These are phyloP conservation scores for Gymnothorax javanicus DNA, from an alignment of 2,797 vertebrate species.

Conservation along the genomic window DNA sequence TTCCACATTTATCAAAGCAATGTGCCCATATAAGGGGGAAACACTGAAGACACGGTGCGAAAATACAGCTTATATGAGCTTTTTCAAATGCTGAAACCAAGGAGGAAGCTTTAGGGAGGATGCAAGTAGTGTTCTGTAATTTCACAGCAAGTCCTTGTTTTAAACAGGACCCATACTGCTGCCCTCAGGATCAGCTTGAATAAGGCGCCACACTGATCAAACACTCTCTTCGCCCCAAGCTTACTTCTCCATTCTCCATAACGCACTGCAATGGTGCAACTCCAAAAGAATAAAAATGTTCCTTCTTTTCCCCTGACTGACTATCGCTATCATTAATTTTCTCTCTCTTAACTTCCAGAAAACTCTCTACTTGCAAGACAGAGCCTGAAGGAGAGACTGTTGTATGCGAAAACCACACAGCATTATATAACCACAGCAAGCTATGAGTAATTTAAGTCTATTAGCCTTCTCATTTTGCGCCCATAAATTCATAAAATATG, in stretches of 20 bases:
- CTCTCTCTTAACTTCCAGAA: background rate
- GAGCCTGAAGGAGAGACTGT: background rate
- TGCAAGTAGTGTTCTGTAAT: background rate
- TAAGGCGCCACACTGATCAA: background rate
- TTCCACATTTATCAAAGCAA: background rate
- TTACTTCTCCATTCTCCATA: background rate
- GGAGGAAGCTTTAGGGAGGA: background rate
- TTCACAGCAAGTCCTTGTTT: background rate
- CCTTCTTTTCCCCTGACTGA: background rate
- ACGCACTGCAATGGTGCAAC: background rate
- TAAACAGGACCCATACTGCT: background rate
- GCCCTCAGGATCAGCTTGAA: conserved; percentile 3
- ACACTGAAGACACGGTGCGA: background rate
- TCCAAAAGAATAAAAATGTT: background rate
- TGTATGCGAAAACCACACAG: background rate
- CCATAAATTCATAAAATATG: background rate
- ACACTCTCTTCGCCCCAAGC: background rate
- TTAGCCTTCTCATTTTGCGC: background rate
- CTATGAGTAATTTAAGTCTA: background rate
- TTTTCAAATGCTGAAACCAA: background rate
- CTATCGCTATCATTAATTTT: background rate
- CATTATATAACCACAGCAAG: background rate
- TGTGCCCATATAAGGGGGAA: background rate
- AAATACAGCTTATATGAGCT: background rate
- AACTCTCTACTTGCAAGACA: background rate